Evolutionary conservation across 2,113 vertebrate species (phyloP), one percentile per base, ranked within the genome.

Genomic region (Oreotrochilus melanogaster): DNA sequence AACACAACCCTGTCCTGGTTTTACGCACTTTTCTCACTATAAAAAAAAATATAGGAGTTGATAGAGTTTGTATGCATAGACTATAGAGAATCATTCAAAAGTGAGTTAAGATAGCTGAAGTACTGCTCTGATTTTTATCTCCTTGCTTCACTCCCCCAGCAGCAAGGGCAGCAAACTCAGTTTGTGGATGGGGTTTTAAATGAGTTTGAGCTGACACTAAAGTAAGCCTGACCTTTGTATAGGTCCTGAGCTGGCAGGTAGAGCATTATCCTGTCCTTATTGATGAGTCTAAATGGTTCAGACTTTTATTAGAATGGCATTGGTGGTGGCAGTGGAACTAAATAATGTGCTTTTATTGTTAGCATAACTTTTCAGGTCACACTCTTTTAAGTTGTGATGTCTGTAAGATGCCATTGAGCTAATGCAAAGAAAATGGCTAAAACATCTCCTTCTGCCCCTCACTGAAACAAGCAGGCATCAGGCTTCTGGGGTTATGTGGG

Each of bases 161-260:
- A 48, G 30, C 65, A 85, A 71, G 42, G 92, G 45, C 58, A 88
- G 74, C 50, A 90, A 94, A 83, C 62, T 93, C 82, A 88, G 11
- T 75, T 70, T 3, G 2, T 9, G 56, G n/a, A 66, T 51, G 42
- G 50, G 72, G n/a, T 90, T 91, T 95, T 78, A 86, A 95, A 88
- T 79, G 78, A 92, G 47, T 94, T 94, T 86, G 86, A 95, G 54
- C 75, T 86, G 90, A 83, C 86, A 62, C 60, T 78, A 86, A 95
- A 83, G 79, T 88, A 88, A 86, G 47, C 60, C 72, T 90, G 93
- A 96, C 88, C 92, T 96, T 94, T 93, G 88, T 86, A 86, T 18
- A 73, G 84, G 88, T 79, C 67, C 0, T 4, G 58, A 86, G 58
- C 79, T 83, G 60, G 37, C 30, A 51, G 72, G 67, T 14, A 88